phyloP scores from a whole-genome alignment of 2,797 vertebrate species.

The Parauchenoglanis punctatus region DNA sequence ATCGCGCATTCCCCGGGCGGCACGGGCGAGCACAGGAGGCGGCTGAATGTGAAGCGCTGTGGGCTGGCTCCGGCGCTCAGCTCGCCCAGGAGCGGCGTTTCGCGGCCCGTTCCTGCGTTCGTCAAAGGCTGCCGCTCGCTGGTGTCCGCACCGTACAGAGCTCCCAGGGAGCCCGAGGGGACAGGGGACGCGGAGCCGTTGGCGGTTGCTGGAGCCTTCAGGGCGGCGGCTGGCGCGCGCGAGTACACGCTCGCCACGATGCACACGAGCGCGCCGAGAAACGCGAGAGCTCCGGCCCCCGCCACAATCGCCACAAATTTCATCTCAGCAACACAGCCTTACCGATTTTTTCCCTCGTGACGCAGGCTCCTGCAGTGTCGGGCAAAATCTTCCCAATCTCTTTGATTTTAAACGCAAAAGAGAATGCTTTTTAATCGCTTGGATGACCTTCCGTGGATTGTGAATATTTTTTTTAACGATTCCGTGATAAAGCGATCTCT shows the following conservation, averaged over 20 bases:
- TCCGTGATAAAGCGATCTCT: constrained; percentile 57
- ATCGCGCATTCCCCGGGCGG: constrained; percentile 81
- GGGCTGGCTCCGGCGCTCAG: constrained; percentile 67
- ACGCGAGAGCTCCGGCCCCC: constrained; percentile 89
- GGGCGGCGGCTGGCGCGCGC: constrained; percentile 71
- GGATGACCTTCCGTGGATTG: neutral
- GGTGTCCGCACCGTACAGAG: constrained; percentile 81
- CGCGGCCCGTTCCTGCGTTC: constrained; percentile 67
- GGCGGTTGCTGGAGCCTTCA: constrained; percentile 69
- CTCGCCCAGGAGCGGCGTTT: constrained; percentile 76
- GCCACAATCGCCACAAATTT: constrained; percentile 93
- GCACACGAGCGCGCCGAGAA: constrained; percentile 93
- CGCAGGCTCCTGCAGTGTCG: neutral
- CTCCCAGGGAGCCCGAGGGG: constrained; percentile 78
- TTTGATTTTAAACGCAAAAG: neutral
- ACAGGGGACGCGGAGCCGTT: constrained; percentile 80
- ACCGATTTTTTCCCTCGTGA: neutral
- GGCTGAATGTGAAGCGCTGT: constrained; percentile 83
- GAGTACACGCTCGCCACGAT: constrained; percentile 94
- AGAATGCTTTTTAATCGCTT: neutral
- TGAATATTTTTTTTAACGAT: neutral
- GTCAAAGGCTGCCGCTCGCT: neutral
- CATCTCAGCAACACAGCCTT: constrained; percentile 68
- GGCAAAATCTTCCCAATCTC: neutral
- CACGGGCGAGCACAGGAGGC: constrained; percentile 88